Evolutionary conservation across 1,140 invertebrate species (phyloP).

Genomic region (Leptinotarsa texana): DNA sequence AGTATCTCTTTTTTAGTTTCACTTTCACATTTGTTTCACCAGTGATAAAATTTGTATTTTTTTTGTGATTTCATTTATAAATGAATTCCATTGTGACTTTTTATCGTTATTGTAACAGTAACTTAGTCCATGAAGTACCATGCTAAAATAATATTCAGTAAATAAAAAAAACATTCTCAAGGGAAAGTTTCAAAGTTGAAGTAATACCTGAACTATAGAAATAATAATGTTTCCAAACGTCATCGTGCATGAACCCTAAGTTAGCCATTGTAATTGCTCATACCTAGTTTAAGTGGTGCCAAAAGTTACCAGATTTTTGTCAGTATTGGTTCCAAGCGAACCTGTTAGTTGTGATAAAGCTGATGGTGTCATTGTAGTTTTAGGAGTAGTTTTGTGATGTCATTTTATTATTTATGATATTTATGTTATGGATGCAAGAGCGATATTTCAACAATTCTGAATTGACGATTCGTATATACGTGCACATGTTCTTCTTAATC

Average conservation of each 20-base stretch:
- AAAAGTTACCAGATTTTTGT: slow-evolving; percentile 19
- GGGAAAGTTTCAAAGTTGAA: too few relatives aligned
- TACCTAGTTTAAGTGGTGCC: background rate
- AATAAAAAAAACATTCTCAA: too few relatives aligned
- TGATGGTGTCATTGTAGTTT: slow-evolving; percentile 25
- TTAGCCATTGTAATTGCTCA: slow-evolving; percentile 6
- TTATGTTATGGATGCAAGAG: background rate
- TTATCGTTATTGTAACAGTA: too few relatives aligned
- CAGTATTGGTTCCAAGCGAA: slow-evolving; percentile 22
- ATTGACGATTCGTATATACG: background rate
- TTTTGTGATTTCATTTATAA: too few relatives aligned
- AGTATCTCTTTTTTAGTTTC: too few relatives aligned
- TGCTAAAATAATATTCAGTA: too few relatives aligned
- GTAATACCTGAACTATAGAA: too few relatives aligned
- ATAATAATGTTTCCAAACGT: background rate
- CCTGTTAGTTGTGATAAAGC: slow-evolving; percentile 26
- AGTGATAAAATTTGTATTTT: too few relatives aligned
- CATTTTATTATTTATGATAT: slow-evolving; percentile 19
- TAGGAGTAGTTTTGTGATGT: background rate
- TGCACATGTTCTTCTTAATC: too few relatives aligned
- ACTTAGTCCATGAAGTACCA: too few relatives aligned
- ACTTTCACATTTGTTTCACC: too few relatives aligned
- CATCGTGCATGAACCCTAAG: background rate
- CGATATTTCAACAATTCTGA: background rate
- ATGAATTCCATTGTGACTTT: too few relatives aligned